Percentiles rank a stretch among this genome's conserved stretches.
Evolutionary conservation across 2,113 vertebrate genomes (phyloP).

Genomic region (Danio rerio): GRCz12tu NC_133189.1:2413001-2413500

Average conservation of each 20-base stretch:
- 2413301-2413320: constrained; percentile 66
- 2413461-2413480: constrained; percentile 14
- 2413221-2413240: constrained; percentile 50
- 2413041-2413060: background rate
- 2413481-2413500: constrained; percentile 31
- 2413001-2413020: too few species aligned
- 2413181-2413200: constrained; percentile 3
- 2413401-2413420: constrained; percentile 37
- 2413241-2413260: constrained; percentile 43
- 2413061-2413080: background rate
- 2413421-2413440: constrained; percentile 35
- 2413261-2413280: constrained; percentile 2
- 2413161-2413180: constrained; percentile 26
- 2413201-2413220: background rate
- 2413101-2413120: constrained; percentile 27
- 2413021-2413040: too few species aligned
- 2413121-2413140: constrained; percentile 26
- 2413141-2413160: constrained; percentile 31
- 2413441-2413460: constrained; percentile 21
- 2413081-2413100: background rate
- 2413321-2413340: constrained; percentile 72
- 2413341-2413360: constrained; percentile 60
- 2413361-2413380: constrained; percentile 54
- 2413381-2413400: constrained; percentile 35
- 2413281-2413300: constrained; percentile 38